phyloP scores from a whole-genome alignment of 53 echinoderm and acorn worm genomes.

The Actinopyga echinites region DNA sequence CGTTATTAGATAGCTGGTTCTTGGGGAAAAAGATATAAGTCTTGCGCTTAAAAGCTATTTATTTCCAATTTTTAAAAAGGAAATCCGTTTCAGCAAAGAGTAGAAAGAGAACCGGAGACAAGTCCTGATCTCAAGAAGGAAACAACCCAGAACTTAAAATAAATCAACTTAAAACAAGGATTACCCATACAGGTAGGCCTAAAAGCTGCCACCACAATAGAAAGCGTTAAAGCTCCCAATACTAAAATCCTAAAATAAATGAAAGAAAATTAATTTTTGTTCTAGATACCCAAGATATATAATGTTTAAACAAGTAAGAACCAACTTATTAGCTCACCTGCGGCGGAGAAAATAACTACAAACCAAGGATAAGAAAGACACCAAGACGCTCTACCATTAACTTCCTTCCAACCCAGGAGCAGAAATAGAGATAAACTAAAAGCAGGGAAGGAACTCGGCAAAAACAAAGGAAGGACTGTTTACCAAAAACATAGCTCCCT shows the following conservation, averaged over 20 bases:
- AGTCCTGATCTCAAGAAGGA: conserved; percentile 56
- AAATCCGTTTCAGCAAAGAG: background rate
- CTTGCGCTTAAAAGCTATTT: background rate
- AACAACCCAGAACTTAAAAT: conserved; percentile 44
- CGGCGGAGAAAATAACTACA: conserved; percentile 1
- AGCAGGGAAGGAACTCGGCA: conserved; percentile 76
- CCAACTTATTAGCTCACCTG: background rate
- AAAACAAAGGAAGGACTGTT: conserved; percentile 73
- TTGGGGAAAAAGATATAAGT: conserved; percentile 53
- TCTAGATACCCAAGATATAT: background rate
- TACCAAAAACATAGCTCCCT: conserved; percentile 84
- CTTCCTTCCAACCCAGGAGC: conserved; percentile 59
- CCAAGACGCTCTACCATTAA: conserved; percentile 12
- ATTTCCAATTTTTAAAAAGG: background rate
- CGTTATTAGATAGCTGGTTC: conserved; percentile 65
- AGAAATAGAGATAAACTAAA: background rate
- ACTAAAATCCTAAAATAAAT: background rate
- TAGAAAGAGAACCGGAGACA: conserved; percentile 51
- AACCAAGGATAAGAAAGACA: conserved; percentile 14
- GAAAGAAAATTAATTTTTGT: background rate
- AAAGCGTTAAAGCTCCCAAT: conserved; percentile 71
- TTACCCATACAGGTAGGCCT: conserved; percentile 48
- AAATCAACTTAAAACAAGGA: background rate
- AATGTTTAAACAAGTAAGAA: conserved; percentile 69
- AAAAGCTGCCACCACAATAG: conserved; percentile 48